These are phyloP conservation scores for Watsonalla cultraria DNA, from an alignment of 2,888 invertebrate genomes.

Conservation along the genomic window DNA sequence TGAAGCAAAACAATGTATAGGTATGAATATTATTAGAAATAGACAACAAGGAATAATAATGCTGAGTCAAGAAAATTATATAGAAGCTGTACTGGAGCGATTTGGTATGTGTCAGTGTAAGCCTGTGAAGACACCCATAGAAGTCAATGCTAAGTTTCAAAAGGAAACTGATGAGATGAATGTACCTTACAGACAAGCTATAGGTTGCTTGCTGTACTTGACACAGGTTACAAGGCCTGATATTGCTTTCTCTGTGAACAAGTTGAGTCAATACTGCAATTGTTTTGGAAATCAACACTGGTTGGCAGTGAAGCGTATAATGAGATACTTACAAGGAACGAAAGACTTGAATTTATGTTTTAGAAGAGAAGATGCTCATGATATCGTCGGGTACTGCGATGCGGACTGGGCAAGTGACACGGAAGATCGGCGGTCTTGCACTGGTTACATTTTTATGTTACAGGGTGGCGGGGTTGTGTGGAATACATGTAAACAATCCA, in stretches of 20 bases:
- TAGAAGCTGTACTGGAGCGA: slow-evolving; percentile 12
- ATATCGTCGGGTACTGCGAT: slow-evolving; percentile 19
- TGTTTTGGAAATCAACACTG: slow-evolving; percentile 17
- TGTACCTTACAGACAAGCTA: slow-evolving; percentile 17
- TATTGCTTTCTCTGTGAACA: slow-evolving; percentile 19
- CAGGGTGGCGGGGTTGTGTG: slow-evolving; percentile 21
- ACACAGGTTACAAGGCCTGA: slow-evolving; percentile 21
- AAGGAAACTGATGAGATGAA: slow-evolving; percentile 10
- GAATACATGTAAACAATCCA: slow-evolving; percentile 15
- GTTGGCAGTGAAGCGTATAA: too few relatives aligned
- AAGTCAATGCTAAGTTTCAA: slow-evolving; percentile 16
- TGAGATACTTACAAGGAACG: slow-evolving; percentile 23
- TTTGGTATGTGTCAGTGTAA: slow-evolving; percentile 20
- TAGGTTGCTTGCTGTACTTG: slow-evolving; percentile 19
- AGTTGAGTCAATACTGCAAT: slow-evolving; percentile 16
- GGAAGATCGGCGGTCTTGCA: slow-evolving; percentile 19
- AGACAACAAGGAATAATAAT: slow-evolving; percentile 15
- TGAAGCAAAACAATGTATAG: slow-evolving; percentile 9
- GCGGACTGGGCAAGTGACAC: slow-evolving; percentile 23
- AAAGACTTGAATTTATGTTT: slow-evolving; percentile 9
- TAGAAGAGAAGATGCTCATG: slow-evolving; percentile 7
- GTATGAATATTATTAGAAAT: slow-evolving; percentile 9
- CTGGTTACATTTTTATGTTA: slow-evolving; percentile 22
- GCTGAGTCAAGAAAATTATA: slow-evolving; percentile 21
- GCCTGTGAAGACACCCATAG: slow-evolving; percentile 17